Percentiles rank a stretch among this genome's conserved stretches.
phyloP scores from a whole-genome alignment of 1,140 invertebrate genomes.

The Laupala kohalensis region DNA sequence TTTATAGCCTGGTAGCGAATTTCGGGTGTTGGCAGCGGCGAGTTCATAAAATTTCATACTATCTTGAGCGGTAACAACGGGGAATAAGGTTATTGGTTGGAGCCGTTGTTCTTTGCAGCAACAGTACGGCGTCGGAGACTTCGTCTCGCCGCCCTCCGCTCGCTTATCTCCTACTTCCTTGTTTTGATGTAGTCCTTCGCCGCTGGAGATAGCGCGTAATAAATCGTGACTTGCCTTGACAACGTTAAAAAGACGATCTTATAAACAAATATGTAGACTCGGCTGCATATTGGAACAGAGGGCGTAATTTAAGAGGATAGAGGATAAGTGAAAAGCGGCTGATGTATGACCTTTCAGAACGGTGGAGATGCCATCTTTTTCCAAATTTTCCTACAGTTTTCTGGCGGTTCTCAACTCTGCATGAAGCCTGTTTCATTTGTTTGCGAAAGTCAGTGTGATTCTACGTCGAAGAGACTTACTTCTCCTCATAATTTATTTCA shows the following conservation, averaged over 20 bases:
- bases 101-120: slow-evolving; percentile 1
- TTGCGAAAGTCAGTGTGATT: no score
- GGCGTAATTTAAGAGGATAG: not conserved
- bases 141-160: not conserved
- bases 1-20: slow-evolving; percentile 10
- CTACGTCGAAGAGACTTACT: no score
- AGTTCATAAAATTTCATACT: slow-evolving; percentile 10
- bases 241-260: not conserved
- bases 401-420: no score
- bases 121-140: not conserved
- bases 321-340: not conserved
- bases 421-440: no score
- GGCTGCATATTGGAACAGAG: not conserved
- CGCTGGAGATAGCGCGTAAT: not conserved
- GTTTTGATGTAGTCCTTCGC: not conserved
- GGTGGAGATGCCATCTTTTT: no score
- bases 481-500: no score
- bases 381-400: no score
- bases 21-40: not conserved
- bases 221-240: not conserved
- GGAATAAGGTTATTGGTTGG: slow-evolving; percentile 8
- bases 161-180: not conserved
- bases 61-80: not conserved
- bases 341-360: not conserved
- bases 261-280: not conserved